phyloP scores from a whole-genome alignment of 1,140 invertebrate genomes.

The Cydia strobilella region DNA sequence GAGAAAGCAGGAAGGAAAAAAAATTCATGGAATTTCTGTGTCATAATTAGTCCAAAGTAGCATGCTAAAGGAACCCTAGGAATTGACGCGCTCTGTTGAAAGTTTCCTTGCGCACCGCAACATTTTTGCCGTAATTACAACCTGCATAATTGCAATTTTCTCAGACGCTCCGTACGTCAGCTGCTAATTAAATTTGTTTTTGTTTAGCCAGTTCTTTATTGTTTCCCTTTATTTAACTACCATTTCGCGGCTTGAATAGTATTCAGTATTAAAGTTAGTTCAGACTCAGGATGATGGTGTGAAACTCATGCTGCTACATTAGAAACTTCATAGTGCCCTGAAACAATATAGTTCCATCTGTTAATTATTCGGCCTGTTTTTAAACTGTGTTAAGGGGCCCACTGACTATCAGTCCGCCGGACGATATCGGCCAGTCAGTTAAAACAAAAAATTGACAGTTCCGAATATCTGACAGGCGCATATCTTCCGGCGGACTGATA shows the following conservation, averaged over 20 bases:
- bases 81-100: constrained; percentile 6
- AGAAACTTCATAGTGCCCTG: too few species aligned
- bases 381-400: too few species aligned
- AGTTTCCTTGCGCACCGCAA: constrained; percentile 18
- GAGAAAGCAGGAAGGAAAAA: too few species aligned
- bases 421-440: too few species aligned
- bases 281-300: background rate
- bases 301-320: too few species aligned
- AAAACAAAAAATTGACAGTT: too few species aligned
- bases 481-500: too few species aligned
- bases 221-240: constrained; percentile 1
- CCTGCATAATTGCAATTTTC: constrained; percentile 32
- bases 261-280: background rate
- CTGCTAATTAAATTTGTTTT: constrained; percentile 27
- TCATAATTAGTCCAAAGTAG: background rate
- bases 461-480: too few species aligned
- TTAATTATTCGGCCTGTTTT: too few species aligned
- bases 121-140: constrained; percentile 22
- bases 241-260: background rate
- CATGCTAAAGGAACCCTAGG: background rate
- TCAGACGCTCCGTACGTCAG: constrained; percentile 13
- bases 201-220: constrained; percentile 10
- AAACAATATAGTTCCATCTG: too few species aligned
- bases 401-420: too few species aligned
- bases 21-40: too few species aligned